These are phyloP conservation scores for Eurosta solidaginis DNA, from an alignment of 1,140 invertebrate genomes.

Conservation along the genomic window DNA sequence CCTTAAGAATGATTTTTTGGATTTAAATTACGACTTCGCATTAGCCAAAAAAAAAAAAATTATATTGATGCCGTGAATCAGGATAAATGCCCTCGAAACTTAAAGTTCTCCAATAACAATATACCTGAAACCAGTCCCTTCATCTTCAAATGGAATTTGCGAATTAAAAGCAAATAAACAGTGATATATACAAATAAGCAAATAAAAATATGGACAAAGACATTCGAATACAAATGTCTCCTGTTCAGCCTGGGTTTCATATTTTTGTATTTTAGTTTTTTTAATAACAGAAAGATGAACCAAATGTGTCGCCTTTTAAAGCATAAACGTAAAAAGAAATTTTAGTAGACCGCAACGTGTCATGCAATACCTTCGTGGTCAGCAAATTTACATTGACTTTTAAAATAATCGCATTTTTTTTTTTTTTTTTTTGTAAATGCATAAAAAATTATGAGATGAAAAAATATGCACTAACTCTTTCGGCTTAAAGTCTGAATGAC, in stretches of 20 bases:
- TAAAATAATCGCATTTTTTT: not conserved
- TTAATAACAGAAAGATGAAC: not conserved
- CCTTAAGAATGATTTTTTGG: no score
- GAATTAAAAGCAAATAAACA: not conserved
- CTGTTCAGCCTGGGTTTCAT: not conserved
- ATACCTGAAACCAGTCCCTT: not conserved
- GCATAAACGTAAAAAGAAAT: not conserved
- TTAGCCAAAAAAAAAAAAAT: no score
- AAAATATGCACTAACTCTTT: not conserved
- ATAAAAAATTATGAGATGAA: not conserved
- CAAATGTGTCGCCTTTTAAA: not conserved
- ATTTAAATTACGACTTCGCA: no score
- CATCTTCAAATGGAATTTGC: not conserved
- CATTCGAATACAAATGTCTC: not conserved
- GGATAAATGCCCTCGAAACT: no score
- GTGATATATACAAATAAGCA: no score
- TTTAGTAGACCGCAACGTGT: conserved; percentile 19
- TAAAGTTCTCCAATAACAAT: not conserved
- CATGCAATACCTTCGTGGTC: not conserved
- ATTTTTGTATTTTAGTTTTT: conserved; percentile 17
- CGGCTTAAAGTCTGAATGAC: not conserved
- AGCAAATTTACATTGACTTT: not conserved
- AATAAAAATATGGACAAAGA: not conserved
- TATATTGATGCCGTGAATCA: no score
- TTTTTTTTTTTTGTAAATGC: no score